phyloP scores from a whole-genome alignment of 1,140 invertebrate species.

The Acarapis woodi region DNA sequence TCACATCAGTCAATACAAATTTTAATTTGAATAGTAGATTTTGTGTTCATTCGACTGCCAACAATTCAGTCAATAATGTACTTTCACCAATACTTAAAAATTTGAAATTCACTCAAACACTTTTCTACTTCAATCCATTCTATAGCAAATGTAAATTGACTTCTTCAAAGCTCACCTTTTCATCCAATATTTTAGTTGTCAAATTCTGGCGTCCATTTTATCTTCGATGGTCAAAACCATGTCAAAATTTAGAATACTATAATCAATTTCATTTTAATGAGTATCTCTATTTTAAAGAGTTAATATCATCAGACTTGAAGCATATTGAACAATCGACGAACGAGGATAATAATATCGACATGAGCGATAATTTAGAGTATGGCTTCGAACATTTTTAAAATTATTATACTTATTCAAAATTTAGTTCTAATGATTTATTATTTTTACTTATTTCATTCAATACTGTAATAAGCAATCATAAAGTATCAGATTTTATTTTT shows the following conservation, averaged over 20 bases:
- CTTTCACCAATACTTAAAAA: neutral
- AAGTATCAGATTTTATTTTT: too few species aligned
- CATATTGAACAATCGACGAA: too few species aligned
- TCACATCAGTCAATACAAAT: neutral
- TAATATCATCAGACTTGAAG: too few species aligned
- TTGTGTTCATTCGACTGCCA: neutral
- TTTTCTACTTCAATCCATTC: conserved; percentile 4
- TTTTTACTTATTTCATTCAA: too few species aligned
- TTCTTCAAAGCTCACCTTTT: neutral
- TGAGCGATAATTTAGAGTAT: too few species aligned
- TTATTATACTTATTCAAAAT: too few species aligned
- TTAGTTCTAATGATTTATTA: too few species aligned
- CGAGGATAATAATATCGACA: too few species aligned
- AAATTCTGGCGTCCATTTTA: conserved; percentile 7
- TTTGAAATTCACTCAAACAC: conserved; percentile 1
- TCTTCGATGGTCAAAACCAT: conserved; percentile 6
- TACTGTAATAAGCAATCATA: too few species aligned
- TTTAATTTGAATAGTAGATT: neutral
- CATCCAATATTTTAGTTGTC: conserved; percentile 3
- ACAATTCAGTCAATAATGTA: neutral
- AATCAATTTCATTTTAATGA: neutral
- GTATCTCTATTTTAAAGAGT: conserved; percentile 5
- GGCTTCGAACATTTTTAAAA: too few species aligned
- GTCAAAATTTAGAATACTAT: conserved; percentile 1
- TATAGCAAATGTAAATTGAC: conserved; percentile 1